Base-by-base conservation (phyloP, 2,888 invertebrate species). In the Pammene fasciana region DNA sequence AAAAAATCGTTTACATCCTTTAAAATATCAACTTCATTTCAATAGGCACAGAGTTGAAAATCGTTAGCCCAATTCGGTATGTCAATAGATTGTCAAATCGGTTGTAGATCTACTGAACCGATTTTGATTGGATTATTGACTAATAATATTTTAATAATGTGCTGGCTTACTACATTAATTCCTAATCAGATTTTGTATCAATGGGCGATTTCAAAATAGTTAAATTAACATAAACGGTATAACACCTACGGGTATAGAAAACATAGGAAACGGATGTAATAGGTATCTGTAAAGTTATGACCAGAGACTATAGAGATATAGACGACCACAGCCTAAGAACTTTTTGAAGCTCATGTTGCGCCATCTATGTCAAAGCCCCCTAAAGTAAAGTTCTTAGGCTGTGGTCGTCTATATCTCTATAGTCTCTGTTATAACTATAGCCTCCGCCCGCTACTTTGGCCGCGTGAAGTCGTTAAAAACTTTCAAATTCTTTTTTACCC, bases 91-190 rank as follows among this genome's bases (percentile, higher is more conserved):
- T 18, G 18, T 38, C 14, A 64, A 18, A 13, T 45, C 38, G 46
- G 6, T 46, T 62, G 38, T 43, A 52, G 64, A 46, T 64, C 57
- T 38, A 59, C 57, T 59, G 36, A 46, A 46, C 64, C 52, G 57
- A 64, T 68, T 68, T 57, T 52, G 64, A 68, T 26, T 52, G 14
- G 57, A 36, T 57, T 65, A 57, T 68, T 68, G 68, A 57, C 68
- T 68, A 68, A 68, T 64, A 56, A 68, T 57, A 68, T 68, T 57
- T 68, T 68, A 62, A 62, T 68, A 64, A 64, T 43, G 50, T 45
- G 50, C 18, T 43, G 43, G 36, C 18, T 57, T 43, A 64, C 56
- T 57, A 50, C 62, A 11, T 64, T 57, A 50, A 11, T 57, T 57
- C 52, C 26, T 52, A 52, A 64, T 52, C 62, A 38, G 61, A 46